These are phyloP conservation scores for Corythaeola cristata DNA, from an alignment of 2,113 vertebrate genomes.

Conservation along the genomic window DNA sequence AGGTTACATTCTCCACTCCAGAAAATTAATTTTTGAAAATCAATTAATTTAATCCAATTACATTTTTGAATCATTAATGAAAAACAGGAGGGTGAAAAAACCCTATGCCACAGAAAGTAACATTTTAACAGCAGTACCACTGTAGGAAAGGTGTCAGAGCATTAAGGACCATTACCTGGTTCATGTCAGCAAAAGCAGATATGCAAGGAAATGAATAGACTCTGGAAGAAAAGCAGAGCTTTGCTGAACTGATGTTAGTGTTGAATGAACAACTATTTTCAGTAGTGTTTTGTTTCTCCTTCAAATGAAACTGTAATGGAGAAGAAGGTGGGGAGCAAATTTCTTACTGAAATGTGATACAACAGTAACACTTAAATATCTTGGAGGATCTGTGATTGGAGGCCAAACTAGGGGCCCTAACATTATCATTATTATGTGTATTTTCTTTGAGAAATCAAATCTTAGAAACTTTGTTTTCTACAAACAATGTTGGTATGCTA, in stretches of 20 bases:
- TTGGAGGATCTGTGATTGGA: background rate
- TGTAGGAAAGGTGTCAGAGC: accelerated
- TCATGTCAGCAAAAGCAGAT: slow-evolving; percentile 79
- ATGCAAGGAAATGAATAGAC: slow-evolving; percentile 87
- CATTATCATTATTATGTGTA: background rate
- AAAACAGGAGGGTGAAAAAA: accelerated
- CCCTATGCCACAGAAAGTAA: background rate
- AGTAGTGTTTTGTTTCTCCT: slow-evolving; percentile 14
- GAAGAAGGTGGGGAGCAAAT: background rate
- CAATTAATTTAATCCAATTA: no score
- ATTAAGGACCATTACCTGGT: slow-evolving; percentile 77
- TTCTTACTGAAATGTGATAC: background rate
- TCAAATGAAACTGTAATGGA: background rate
- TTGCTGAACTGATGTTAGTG: background rate
- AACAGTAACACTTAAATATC: background rate
- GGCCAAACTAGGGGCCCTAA: background rate
- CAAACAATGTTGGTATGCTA: background rate
- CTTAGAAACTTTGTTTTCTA: background rate
- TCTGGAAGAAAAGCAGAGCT: slow-evolving; percentile 73
- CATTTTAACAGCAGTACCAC: background rate
- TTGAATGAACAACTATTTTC: background rate
- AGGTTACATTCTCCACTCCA: accelerated
- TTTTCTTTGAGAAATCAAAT: background rate
- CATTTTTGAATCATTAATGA: background rate
- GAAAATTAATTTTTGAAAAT: background rate